Evolutionary conservation across 2,888 invertebrate species (phyloP), one percentile per base, ranked within the genome.

Genomic region (Omphaloscelis lunosa): DNA sequence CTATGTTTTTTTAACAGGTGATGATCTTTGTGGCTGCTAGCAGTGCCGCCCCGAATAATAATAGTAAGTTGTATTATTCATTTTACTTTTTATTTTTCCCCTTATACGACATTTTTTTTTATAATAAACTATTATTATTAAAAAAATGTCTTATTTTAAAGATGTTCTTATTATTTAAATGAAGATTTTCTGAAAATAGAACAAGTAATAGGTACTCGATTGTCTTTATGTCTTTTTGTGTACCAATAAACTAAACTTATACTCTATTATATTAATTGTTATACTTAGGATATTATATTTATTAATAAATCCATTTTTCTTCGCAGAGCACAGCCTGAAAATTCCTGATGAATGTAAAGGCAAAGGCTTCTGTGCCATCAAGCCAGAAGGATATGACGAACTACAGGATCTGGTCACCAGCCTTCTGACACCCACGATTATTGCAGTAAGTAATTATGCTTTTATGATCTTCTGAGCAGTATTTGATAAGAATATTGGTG

Each of bases 341-440:
- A 27, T 83, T 61, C 80, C 83, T 56, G 80, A 83, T 15, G 71
- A 72, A 68, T 83, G 83, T 51, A 80, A 66, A 20, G 84, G 73
- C 20, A 72, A 75, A 34, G 75, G 66, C 7, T 81, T 84, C 56
- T 84, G 83, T 67, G 11, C n/a, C 11, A 45, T 72, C 41, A 84
- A 84, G 39, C 83, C 83, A 3, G 65, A 84, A 71, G 84, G 81
- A 9, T 84, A 84, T 61, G 83, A 80, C 34, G 59, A 77, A 27
- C 39, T 84, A 27, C 72, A 81, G 17, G 56, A 61, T 0, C 11
- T 56, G 15, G 6, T 84, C 5, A 61, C 56, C 12, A 27, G 4
- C 1, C 72, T 84, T 0, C 20, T 84, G 6, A 41, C 72, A 5
- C 27, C 61, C 17, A 56, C 41, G 9, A 66, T 84, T 62, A 59